phyloP scores from a whole-genome alignment of 1,140 invertebrate genomes.

The Galleria mellonella region DNA sequence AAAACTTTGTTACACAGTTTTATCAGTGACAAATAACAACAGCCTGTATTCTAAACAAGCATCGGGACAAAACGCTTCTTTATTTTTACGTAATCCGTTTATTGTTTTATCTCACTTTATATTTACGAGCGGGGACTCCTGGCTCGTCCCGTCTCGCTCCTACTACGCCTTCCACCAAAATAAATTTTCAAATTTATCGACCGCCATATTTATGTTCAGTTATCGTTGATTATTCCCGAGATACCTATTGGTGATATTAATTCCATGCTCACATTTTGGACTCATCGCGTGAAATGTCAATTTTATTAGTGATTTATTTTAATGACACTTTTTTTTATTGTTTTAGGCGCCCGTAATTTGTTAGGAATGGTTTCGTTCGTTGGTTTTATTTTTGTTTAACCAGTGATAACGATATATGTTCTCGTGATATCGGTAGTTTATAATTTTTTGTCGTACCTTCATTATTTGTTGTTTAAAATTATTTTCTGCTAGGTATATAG shows the following conservation, averaged over 20 bases:
- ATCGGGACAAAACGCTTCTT: slow-evolving; percentile 60
- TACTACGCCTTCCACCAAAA: slow-evolving; percentile 24
- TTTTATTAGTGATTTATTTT: slow-evolving; percentile 63
- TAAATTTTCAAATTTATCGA: slow-evolving; percentile 65
- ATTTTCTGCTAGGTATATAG: no score
- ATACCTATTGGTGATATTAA: slow-evolving; percentile 57
- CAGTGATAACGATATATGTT: no score
- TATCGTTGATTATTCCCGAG: slow-evolving; percentile 51
- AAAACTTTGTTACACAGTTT: no score
- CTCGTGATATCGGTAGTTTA: no score
- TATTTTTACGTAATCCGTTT: slow-evolving; percentile 69
- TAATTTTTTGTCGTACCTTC: no score
- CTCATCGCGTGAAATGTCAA: slow-evolving; percentile 58
- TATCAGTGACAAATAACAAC: slow-evolving; percentile 4
- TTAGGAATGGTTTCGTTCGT: slow-evolving; percentile 2
- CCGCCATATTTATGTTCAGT: slow-evolving; percentile 44
- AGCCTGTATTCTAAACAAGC: slow-evolving; percentile 47
- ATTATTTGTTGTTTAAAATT: not conserved
- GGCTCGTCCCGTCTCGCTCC: slow-evolving; percentile 34
- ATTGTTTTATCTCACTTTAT: slow-evolving; percentile 69
- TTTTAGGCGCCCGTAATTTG: slow-evolving; percentile 10
- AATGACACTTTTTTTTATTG: slow-evolving; percentile 19
- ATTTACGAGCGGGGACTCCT: slow-evolving; percentile 53
- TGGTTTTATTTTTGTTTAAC: no score
- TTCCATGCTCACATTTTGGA: slow-evolving; percentile 39